Conservation (phyloP, 2,113 vertebrate genomes). For the Hydrochoerus hydrochaeris region DNA sequence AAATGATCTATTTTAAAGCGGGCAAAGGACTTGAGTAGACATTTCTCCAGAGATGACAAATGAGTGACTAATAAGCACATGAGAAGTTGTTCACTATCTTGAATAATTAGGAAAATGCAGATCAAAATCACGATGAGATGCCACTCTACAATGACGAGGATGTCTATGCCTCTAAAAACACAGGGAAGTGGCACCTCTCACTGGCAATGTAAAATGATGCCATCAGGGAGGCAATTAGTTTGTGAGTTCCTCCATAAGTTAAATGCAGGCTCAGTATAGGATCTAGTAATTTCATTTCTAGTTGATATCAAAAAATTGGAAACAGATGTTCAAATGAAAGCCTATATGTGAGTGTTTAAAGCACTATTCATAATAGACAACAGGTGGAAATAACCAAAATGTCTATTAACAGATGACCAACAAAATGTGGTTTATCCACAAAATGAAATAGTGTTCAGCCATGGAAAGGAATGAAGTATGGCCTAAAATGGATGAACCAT, state of each 20-base stretch:
- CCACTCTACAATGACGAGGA: neutral
- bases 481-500: neutral
- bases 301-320: neutral
- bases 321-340: slow-evolving; percentile 15
- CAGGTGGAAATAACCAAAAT: neutral
- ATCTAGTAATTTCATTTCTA: neutral
- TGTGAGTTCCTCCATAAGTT: neutral
- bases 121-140: neutral
- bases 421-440: neutral
- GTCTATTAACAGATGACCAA: neutral
- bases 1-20: neutral
- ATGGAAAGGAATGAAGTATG: neutral
- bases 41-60: neutral
- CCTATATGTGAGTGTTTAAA: neutral
- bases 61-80: neutral
- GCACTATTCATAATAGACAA: neutral
- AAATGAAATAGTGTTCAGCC: neutral
- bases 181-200: neutral
- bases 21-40: neutral
- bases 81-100: neutral
- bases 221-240: neutral
- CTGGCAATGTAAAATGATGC: neutral
- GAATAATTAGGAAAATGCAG: neutral
- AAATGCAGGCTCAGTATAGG: neutral
- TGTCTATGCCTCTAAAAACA: neutral